Conservation (phyloP, 2,113 vertebrate genomes). For the Ailurus styani region DNA sequence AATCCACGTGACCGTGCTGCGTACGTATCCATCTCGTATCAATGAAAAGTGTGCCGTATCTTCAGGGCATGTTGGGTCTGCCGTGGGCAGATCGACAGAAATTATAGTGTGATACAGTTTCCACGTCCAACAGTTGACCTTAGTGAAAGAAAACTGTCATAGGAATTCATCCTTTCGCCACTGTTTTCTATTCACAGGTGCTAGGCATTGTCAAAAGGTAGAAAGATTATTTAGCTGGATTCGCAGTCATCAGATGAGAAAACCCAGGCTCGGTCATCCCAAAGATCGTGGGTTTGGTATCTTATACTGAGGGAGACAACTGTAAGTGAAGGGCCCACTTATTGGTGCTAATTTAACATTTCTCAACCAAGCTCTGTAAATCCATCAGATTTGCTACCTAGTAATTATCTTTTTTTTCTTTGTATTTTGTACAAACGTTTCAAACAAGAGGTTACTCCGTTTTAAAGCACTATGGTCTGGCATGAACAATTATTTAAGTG, state of each 20-base stretch:
- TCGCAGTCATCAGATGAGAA: neutral
- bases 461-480: neutral
- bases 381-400: neutral
- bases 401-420: neutral
- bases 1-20: neutral
- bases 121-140: neutral
- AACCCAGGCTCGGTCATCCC: neutral
- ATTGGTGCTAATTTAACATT: neutral
- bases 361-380: neutral
- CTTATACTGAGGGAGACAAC: neutral
- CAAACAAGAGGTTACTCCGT: neutral
- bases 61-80: neutral
- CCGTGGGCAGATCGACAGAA: neutral
- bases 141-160: neutral
- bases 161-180: neutral
- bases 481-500: neutral
- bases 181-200: neutral
- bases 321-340: neutral
- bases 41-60: neutral
- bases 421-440: neutral
- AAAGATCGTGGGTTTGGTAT: neutral
- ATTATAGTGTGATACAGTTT: neutral
- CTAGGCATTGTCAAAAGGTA: neutral
- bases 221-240: neutral
- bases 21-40: neutral